Evolutionary conservation across 2,888 invertebrate species (phyloP), one percentile per base, ranked within the genome.

Genomic region (Acleris holmiana): DNA sequence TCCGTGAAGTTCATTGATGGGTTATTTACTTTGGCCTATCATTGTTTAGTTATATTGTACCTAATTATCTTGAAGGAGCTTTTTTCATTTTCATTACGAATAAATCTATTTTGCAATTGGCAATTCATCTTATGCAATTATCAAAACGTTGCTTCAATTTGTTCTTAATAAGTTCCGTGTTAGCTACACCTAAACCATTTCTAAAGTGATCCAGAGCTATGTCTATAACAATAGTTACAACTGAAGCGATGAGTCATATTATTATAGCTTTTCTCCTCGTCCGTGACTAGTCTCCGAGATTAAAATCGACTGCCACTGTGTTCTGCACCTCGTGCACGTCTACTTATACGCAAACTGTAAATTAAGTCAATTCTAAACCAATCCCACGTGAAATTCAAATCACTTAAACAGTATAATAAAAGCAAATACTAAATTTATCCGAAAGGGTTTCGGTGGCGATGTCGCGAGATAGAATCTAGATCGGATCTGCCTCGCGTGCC

Each of bases 401-500:
- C 5, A 23, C 48, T 64, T 65, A 65, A 65, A 54, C 44, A 60
- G 59, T 59, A 44, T 44, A 60, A 65, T 59, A 59, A 65, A 65
- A 60, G 55, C 55, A 65, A 65, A 65, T 50, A 49, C 5, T 55
- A 35, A 46, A 49, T 65, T 59, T 59, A 59, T 60, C 58, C 53
- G 41, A 53, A 71, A 69, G 68, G 66, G 71, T 70, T 67, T 69
- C 72, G 69, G 71, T 69, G 71, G 71, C 70, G 71, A 69, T 70
- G 72, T 68, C 66, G 56, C 64, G 67, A 59, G 85, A 86, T 85
- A 82, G 71, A 69, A 85, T 87, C 83, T 79, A 79, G 85, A 89
- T 89, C 78, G 80, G 77, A 86, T 88, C 88, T 78, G 71, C 74
- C 76, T 86, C 77, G 90, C 89, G 89, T 90, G 88, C 83, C 77